Conservation (phyloP, 2,797 vertebrate genomes). For the Amniataba percoides region DNA sequence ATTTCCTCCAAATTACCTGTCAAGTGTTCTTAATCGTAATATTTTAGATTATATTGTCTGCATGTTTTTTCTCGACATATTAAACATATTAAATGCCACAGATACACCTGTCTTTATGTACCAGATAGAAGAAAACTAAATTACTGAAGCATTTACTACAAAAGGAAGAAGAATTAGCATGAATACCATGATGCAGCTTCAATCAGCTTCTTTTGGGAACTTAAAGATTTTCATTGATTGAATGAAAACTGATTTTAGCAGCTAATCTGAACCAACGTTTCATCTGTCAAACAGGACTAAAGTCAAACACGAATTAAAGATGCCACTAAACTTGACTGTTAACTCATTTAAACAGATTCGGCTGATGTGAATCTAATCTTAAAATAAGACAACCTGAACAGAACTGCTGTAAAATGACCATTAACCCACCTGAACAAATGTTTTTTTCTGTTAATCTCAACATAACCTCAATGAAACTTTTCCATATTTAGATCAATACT, state of each 20-base stretch:
- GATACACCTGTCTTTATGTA: not conserved
- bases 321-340: too few relatives aligned
- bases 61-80: not conserved
- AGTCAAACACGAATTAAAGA: too few relatives aligned
- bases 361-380: too few relatives aligned
- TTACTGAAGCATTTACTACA: not conserved
- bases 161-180: not conserved
- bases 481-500: too few relatives aligned
- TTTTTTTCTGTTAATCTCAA: not conserved
- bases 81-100: not conserved
- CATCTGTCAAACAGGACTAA: not conserved
- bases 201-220: not conserved
- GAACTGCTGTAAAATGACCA: not conserved
- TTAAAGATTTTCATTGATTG: not conserved
- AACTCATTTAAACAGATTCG: not conserved
- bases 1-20: not conserved
- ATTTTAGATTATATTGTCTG: too few relatives aligned
- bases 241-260: not conserved
- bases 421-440: not conserved
- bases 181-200: too few relatives aligned
- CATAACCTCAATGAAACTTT: not conserved
- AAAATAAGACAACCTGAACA: not conserved
- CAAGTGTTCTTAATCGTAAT: not conserved
- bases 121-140: not conserved
- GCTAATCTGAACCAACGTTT: not conserved